phyloP scores from a whole-genome alignment of 1,140 invertebrate genomes.

The Diachasma alloeum region DNA sequence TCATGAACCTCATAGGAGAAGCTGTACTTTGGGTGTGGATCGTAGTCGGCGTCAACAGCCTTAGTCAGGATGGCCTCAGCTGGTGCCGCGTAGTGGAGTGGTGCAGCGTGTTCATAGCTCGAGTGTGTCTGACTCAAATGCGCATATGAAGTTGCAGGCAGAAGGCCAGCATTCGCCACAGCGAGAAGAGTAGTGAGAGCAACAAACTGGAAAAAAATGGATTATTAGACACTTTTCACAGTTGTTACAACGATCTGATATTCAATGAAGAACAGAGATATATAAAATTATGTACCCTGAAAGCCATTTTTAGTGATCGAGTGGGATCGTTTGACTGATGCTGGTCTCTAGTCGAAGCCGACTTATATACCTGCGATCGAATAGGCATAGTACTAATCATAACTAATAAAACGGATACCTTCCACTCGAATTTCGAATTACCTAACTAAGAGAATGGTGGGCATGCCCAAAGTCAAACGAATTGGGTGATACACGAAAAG shows the following conservation, averaged over 20 bases:
- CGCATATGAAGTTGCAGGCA: conserved; percentile 31
- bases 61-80: conserved; percentile 49
- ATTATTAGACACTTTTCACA: background rate
- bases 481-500: too few relatives aligned
- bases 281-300: background rate
- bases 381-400: background rate
- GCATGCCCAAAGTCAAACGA: too few relatives aligned
- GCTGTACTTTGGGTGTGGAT: conserved; percentile 60
- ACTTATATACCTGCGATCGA: background rate
- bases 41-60: conserved; percentile 48
- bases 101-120: conserved; percentile 19
- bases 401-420: background rate
- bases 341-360: background rate
- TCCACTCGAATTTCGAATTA: background rate
- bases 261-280: background rate
- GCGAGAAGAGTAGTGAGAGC: conserved; percentile 60
- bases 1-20: conserved; percentile 65
- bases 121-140: background rate
- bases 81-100: conserved; percentile 4
- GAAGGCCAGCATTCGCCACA: conserved; percentile 59
- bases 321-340: background rate
- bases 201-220: conserved; percentile 47
- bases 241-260: background rate
- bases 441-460: background rate
- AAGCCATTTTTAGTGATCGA: background rate